phyloP scores from a whole-genome alignment of 2,888 invertebrate species.

The Pyrochroa serraticornis region DNA sequence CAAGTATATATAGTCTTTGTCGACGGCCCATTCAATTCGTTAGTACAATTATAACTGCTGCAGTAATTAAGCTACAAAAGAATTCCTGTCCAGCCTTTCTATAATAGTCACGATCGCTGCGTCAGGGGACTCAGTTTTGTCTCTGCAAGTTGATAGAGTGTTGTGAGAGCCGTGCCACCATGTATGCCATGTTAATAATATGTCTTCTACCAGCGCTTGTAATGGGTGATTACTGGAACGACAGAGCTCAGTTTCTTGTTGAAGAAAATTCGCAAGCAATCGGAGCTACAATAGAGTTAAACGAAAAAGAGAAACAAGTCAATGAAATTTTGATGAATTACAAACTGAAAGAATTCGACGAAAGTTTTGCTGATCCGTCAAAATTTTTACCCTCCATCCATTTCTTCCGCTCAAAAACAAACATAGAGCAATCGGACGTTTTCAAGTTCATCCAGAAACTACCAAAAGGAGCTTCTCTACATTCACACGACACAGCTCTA shows the following conservation, averaged over 20 bases:
- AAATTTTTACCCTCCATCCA: conserved; percentile 69
- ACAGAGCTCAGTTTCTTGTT: conserved; percentile 34
- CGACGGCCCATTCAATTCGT: no score
- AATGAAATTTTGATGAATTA: conserved; percentile 47
- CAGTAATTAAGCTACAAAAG: no score
- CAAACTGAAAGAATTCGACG: conserved; percentile 47
- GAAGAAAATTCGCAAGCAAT: conserved; percentile 32
- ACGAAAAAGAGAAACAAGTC: conserved; percentile 41
- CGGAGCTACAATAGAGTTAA: conserved; percentile 50
- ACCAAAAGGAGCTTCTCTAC: conserved; percentile 77
- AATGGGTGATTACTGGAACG: conserved; percentile 38
- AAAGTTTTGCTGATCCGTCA: conserved; percentile 42
- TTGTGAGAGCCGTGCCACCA: no score
- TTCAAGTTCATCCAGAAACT: conserved; percentile 69
- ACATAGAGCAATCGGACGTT: conserved; percentile 67
- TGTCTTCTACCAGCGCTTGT: no score
- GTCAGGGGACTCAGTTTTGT: no score
- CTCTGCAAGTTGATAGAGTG: no score
- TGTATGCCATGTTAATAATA: no score
- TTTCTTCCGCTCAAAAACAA: conserved; percentile 66
- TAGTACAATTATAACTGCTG: no score
- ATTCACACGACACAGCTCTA: conserved; percentile 71
- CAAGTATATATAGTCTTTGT: no score
- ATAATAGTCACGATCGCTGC: no score
- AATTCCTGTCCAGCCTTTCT: no score